Conservation (phyloP, 2,113 vertebrate genomes). For the Blennius ocellaris region DNA sequence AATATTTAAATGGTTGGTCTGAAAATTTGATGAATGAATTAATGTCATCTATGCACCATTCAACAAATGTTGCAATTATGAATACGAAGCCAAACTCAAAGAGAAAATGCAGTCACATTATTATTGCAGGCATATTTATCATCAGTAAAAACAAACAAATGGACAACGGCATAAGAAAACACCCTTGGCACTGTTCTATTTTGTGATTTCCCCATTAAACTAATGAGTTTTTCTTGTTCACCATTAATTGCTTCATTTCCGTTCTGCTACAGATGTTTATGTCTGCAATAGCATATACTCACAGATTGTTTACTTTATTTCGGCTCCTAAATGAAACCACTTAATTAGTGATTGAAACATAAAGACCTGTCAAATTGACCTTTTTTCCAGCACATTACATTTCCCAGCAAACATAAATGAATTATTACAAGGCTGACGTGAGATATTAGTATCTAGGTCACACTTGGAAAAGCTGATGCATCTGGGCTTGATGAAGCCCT, state of each 20-base stretch:
- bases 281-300: constrained; percentile 62
- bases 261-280: constrained; percentile 75
- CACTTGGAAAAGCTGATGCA: constrained; percentile 36
- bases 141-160: constrained; percentile 63
- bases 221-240: constrained; percentile 78
- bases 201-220: constrained; percentile 80
- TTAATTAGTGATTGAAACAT: constrained; percentile 77
- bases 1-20: constrained; percentile 26
- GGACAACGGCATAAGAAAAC: constrained; percentile 49
- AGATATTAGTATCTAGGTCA: constrained; percentile 54
- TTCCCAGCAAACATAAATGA: constrained; percentile 74
- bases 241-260: constrained; percentile 82
- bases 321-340: constrained; percentile 69
- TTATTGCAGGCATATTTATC: constrained; percentile 60
- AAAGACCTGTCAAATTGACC: constrained; percentile 81
- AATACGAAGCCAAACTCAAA: constrained; percentile 43
- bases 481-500: constrained; percentile 54
- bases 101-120: constrained; percentile 37
- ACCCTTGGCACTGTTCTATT: constrained; percentile 66
- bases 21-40: constrained; percentile 29
- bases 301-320: constrained; percentile 73
- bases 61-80: constrained; percentile 52
- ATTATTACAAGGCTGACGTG: constrained; percentile 38
- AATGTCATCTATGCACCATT: constrained; percentile 38
- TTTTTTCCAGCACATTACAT: constrained; percentile 80